Evolutionary conservation across 2,797 vertebrate species (phyloP), one percentile per base, ranked within the genome.

Genomic region (Echiichthys vipera): DNA sequence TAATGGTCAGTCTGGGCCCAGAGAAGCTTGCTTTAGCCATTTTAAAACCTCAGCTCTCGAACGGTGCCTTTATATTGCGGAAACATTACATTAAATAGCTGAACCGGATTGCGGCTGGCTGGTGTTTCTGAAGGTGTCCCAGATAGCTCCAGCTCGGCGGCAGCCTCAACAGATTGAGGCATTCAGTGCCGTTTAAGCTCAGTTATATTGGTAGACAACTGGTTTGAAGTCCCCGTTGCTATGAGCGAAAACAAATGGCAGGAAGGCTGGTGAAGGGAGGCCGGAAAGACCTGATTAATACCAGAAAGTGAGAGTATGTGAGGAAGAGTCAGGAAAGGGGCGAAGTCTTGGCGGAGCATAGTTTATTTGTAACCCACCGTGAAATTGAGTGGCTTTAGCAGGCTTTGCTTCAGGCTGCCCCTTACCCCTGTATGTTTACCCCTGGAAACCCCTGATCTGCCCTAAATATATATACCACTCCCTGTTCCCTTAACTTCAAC

Each of bases 31-130:
- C 93, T 94, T 86, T 89, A 93, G 92, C 89, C 85, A 69, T 93
- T 93, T 93, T 76, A 91, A 93, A 93, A 93, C 91, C 91, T 93
- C 93, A 92, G 89, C 81, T 80, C 92, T 89, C 62, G 83, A 89
- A 89, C 74, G 56, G 83, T 87, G 81, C 76, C 77, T 92, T 94
- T 94, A 95, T 93, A 94, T 91, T 87, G 92, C 93, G 95, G 95
- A 95, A 95, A 94, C 93, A 89, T 95, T 94, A 92, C 94, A 95
- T 95, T 94, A 95, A 94, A 94, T 89, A 86, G 84, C 84, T 86
- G 85, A 88, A 84, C 75, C 65, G 84, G 83, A 88, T 82, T 73
- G 87, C 80, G 65, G 84, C 88, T 84, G 83, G 84, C 74, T 67
- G 63, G 65, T 61, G 79, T 91, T 89, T 92, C 84, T 83, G 72